Conservation (phyloP, 2,888 invertebrate species). For the Helicoverpa assulta region DNA sequence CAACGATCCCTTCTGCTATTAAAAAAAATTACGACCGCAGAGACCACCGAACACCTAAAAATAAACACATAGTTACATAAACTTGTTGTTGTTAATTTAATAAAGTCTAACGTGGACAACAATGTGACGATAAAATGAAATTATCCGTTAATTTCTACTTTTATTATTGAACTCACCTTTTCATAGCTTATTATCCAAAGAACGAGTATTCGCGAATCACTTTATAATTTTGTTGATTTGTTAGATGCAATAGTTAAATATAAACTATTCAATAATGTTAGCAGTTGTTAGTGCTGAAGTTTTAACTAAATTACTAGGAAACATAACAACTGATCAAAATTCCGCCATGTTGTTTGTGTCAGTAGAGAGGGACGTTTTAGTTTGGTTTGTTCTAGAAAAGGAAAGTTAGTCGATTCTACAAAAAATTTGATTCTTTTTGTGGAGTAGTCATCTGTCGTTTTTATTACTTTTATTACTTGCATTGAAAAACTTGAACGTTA, state of each 20-base stretch:
- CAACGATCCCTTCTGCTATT: conserved; percentile 24
- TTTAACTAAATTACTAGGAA: conserved; percentile 62
- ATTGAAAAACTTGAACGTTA: no score
- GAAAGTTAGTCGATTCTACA: conserved; percentile 43
- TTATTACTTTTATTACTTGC: no score
- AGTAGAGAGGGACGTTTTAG: conserved; percentile 41
- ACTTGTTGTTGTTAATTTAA: conserved; percentile 70
- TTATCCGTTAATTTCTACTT: conserved; percentile 68
- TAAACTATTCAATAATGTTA: conserved; percentile 37
- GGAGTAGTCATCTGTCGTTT: neutral
- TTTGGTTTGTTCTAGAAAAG: conserved; percentile 23
- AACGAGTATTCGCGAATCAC: conserved; percentile 25
- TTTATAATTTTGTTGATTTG: conserved; percentile 26
- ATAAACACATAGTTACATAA: conserved; percentile 44
- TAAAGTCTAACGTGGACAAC: conserved; percentile 70
- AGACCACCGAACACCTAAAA: conserved; percentile 31
- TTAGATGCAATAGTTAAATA: conserved; percentile 23
- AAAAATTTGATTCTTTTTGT: neutral
- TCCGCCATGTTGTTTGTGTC: conserved; percentile 87
- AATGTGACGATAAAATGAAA: conserved; percentile 74
- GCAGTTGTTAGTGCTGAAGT: conserved; percentile 37
- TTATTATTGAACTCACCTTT: conserved; percentile 58
- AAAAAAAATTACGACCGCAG: conserved; percentile 5
- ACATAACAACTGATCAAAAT: conserved; percentile 77
- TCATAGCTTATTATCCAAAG: conserved; percentile 46